Base-by-base conservation (phyloP, 2,888 invertebrate species). In the Amphiduros pacificus region DNA sequence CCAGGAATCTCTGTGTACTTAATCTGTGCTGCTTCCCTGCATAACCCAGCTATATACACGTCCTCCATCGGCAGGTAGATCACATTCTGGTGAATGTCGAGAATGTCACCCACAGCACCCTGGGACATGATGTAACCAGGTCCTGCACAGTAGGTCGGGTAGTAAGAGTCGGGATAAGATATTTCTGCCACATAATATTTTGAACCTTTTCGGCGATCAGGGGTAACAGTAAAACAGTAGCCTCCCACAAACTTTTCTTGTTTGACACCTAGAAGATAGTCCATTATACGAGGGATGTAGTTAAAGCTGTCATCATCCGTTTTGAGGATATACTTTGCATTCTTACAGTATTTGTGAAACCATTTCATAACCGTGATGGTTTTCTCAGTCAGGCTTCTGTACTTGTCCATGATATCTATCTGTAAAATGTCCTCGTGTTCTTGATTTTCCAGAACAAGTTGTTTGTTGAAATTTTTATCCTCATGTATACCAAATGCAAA, bases 231-330 rank as follows among this genome's bases (percentile, higher is more conserved):
- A 58, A 70, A 70, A 52, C 70, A 70, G 52, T 69, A 70, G 22
- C 70, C 70, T n/a, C 69, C 69, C 4, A 69, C 56, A 36, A 68
- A 66, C 11, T 53, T 28, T 2, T 20, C 17, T 14, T 54, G 53
- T 24, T 26, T 27, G 6, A 50, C 50, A 6, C 26, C 31, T 5
- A 61, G 11, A 32, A 70, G 56, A 49, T 64, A 69, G 40, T 70
- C 70, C 4, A 70, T 60, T 26, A 54, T 68, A 2, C 64, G 51
- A 44, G 65, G 64, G 11, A 65, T 64, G 20, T 67, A 60, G 40
- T 70, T 70, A 54, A 69, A 70, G 29, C 60, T 62, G 58, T 70
- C 70, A 36, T 70, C 70, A 60, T 70, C 70, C 2, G 70, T 70
- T 31, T 70, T 70, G 5, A 70, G 62, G 9, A 70, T 49, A 44